Base-by-base conservation (phyloP, 2,113 vertebrate species). In the Asarcornis scutulata region DNA sequence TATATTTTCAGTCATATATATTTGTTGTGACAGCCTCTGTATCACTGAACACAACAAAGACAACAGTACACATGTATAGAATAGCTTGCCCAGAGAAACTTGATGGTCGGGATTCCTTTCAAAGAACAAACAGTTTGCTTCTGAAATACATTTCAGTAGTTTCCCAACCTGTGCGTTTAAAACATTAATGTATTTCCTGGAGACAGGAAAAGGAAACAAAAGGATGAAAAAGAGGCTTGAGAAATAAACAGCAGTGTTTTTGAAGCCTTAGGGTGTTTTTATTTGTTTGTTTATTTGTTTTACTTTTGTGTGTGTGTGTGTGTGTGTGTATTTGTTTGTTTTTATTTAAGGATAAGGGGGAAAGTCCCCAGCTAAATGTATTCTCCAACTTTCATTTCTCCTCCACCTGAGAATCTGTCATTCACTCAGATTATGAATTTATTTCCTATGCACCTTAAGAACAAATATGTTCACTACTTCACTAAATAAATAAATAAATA, bases 361-460 rank as follows among this genome's bases (percentile, higher is more conserved):
- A 56, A 79, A 83, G 1, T 6, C 13, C 20, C 17, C 26, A 56
- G 16, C 81, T 75, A 95, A 71, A 85, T 58, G 5, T 63, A 55
- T 85, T 73, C 59, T 91, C 62, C 58, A 71, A 12, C 7, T 76
- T 94, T 56, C 36, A 52, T 79, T 21, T 22, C 6, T 69, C 72
- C 44, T 75, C 59, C 83, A 13, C 52, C 52, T 81, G 83, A 91
- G 36, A 71, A 85, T 79, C 79, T 97, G 83, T 7, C 81, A 68
- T 87, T 78, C 79, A 84, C 18, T 91, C 92, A 95, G 93, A 81
- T 63, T 40, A 8, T 74, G 50, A 42, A 42, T 94, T 97, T 96
- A 93, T 97, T 92, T 96, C 26, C 44, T 58, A 2, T 59, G 38
- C 73, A 90, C 20, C 38, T 96, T 58, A 94, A 89, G 38, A 92